Conservation (phyloP, 2,888 invertebrate species). For the Thereva nobilitata region DNA sequence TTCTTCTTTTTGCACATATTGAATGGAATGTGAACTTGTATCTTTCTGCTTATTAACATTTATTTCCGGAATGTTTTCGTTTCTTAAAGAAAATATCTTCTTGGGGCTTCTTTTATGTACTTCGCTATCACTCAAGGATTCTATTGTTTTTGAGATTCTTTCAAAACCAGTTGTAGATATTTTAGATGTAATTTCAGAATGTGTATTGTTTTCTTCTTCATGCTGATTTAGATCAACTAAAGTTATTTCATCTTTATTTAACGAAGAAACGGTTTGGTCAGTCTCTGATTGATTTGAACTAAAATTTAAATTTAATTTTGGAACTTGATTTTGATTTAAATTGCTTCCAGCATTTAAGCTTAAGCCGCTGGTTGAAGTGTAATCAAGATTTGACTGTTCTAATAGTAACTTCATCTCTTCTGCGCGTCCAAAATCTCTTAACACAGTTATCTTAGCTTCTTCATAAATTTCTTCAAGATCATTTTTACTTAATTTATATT, state of each 20-base stretch:
- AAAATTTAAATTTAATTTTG: slow-evolving; percentile 49
- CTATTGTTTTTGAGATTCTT: no score
- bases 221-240: background rate
- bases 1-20: no score
- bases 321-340: slow-evolving; percentile 43
- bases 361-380: slow-evolving; percentile 7
- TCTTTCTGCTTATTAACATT: no score
- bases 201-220: background rate
- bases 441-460: slow-evolving; percentile 54
- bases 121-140: no score
- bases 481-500: slow-evolving; percentile 56
- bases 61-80: no score
- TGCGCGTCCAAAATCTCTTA: slow-evolving; percentile 48
- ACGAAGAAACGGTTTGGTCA: slow-evolving; percentile 37
- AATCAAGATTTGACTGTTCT: slow-evolving; percentile 12
- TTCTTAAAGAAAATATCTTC: no score
- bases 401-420: slow-evolving; percentile 40
- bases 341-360: slow-evolving; percentile 16
- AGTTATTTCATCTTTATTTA: background rate
- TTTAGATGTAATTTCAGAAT: background rate
- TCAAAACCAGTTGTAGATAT: no score
- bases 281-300: slow-evolving; percentile 47
- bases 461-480: slow-evolving; percentile 58
- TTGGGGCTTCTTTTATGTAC: no score
- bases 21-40: no score